Conservation (phyloP, 1,140 invertebrate genomes). For the Coptotermes formosanus region DNA sequence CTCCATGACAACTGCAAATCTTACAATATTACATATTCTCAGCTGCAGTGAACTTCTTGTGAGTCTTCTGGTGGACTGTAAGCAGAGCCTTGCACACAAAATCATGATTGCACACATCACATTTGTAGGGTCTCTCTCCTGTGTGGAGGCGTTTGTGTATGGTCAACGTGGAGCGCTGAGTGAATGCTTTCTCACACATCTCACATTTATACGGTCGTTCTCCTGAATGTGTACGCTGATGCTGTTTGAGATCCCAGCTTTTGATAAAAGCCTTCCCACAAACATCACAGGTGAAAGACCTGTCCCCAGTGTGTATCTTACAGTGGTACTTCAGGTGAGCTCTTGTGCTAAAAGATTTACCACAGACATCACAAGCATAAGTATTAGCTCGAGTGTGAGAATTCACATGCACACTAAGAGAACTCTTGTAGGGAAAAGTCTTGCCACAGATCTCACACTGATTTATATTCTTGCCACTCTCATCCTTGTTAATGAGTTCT, state of each 20-base stretch:
- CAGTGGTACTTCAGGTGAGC: conserved; percentile 67
- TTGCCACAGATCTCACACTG: conserved; percentile 51
- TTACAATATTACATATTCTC: no score
- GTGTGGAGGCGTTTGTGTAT: conserved; percentile 60
- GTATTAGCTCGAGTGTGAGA: conserved; percentile 49
- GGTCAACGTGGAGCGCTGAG: conserved; percentile 44
- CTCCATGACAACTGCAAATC: no score
- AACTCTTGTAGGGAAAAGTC: conserved; percentile 43
- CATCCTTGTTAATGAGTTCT: not conserved
- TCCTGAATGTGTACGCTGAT: conserved; percentile 56
- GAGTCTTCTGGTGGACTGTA: conserved; percentile 39
- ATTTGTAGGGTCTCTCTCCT: conserved; percentile 73
- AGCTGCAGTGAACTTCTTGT: not conserved
- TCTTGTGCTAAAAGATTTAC: conserved; percentile 58
- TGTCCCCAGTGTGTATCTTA: conserved; percentile 71
- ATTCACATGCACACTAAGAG: conserved; percentile 43
- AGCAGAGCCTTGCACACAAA: conserved; percentile 44
- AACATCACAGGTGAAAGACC: conserved; percentile 62
- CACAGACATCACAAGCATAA: conserved; percentile 39
- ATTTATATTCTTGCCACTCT: conserved; percentile 43
- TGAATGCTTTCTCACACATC: conserved; percentile 65
- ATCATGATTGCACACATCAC: conserved; percentile 64
- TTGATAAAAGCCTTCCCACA: conserved; percentile 56
- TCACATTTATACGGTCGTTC: conserved; percentile 67
- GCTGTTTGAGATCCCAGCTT: conserved; percentile 35